These are phyloP conservation scores for Mongoloraphidia duomilia DNA, from an alignment of 2,888 invertebrate species.

Conservation along the genomic window DNA sequence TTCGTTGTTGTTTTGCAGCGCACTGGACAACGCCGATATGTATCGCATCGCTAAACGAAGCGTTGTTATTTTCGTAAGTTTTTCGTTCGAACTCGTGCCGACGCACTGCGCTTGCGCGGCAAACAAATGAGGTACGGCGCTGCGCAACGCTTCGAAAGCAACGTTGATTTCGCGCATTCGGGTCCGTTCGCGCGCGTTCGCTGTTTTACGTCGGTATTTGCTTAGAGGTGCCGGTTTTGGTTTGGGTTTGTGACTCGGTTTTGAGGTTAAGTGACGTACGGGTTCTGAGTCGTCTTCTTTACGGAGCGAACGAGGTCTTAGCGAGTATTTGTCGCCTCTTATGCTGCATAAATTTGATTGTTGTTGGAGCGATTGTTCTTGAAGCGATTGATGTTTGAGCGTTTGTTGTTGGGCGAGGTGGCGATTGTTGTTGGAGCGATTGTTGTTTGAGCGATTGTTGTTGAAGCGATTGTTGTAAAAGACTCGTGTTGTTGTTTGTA, in stretches of 20 bases:
- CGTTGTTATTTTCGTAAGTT: slow-evolving; percentile 81
- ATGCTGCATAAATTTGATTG: slow-evolving; percentile 14
- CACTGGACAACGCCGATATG: slow-evolving; percentile 59
- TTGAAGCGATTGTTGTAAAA: slow-evolving; percentile 13
- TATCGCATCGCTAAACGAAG: slow-evolving; percentile 77
- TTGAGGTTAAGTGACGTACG: slow-evolving; percentile 8
- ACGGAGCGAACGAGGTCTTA: slow-evolving; percentile 48
- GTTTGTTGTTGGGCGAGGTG: slow-evolving; percentile 5
- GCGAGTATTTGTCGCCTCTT: slow-evolving; percentile 46
- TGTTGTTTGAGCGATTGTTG: too few relatives aligned
- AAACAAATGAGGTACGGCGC: slow-evolving; percentile 54
- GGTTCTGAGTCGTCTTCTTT: slow-evolving; percentile 30
- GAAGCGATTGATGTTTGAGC: slow-evolving; percentile 20
- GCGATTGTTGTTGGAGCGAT: slow-evolving; percentile 17
- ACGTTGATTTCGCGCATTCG: slow-evolving; percentile 83
- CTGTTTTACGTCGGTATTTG: slow-evolving; percentile 80
- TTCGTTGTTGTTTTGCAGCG: slow-evolving; percentile 26
- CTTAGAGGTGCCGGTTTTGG: slow-evolving; percentile 61
- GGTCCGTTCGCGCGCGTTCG: slow-evolving; percentile 74
- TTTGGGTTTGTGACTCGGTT: slow-evolving; percentile 31
- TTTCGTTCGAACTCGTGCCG: slow-evolving; percentile 46
- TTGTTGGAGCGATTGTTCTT: slow-evolving; percentile 20
- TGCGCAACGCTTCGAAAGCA: slow-evolving; percentile 70
- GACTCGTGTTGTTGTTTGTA: too few relatives aligned
- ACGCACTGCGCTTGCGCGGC: slow-evolving; percentile 26